Evolutionary conservation across 2,888 invertebrate species (phyloP).

Genomic region (Eudemis profundana): DNA sequence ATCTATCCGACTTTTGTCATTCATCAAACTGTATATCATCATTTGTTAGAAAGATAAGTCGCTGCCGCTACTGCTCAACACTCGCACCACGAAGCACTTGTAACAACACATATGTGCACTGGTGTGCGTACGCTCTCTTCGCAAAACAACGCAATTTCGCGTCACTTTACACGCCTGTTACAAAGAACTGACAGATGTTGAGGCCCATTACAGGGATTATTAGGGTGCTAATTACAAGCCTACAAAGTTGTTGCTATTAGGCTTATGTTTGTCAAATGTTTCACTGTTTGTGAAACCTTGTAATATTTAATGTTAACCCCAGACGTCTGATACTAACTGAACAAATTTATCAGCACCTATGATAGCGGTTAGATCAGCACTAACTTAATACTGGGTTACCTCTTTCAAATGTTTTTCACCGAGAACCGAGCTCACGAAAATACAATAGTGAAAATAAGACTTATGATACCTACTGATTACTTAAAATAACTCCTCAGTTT

Average conservation of each 20-base stretch:
- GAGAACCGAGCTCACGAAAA: too few species aligned
- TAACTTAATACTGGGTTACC: too few species aligned
- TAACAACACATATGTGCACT: slow-evolving; percentile 54
- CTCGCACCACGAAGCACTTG: slow-evolving; percentile 50
- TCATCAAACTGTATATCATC: too few species aligned
- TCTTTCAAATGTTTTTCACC: too few species aligned
- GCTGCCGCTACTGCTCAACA: neutral
- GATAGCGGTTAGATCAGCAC: too few species aligned
- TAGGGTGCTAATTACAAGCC: slow-evolving; percentile 29
- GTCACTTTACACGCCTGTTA: slow-evolving; percentile 65
- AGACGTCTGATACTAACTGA: too few species aligned
- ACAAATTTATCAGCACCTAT: too few species aligned
- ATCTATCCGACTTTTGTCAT: too few species aligned
- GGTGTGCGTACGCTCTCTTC: slow-evolving; percentile 58
- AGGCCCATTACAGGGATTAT: slow-evolving; percentile 33
- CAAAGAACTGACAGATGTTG: slow-evolving; percentile 52
- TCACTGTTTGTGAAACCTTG: slow-evolving; percentile 2
- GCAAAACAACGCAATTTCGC: slow-evolving; percentile 70
- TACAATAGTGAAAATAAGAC: too few species aligned
- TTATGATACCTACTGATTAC: too few species aligned
- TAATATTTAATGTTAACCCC: neutral
- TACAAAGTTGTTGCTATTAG: slow-evolving; percentile 31
- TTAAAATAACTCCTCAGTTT: neutral
- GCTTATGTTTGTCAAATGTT: slow-evolving; percentile 12
- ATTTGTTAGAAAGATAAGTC: too few species aligned